phyloP scores from a whole-genome alignment of 92 coral and sea anemone species.

The Chrysogorgia sp. region DNA sequence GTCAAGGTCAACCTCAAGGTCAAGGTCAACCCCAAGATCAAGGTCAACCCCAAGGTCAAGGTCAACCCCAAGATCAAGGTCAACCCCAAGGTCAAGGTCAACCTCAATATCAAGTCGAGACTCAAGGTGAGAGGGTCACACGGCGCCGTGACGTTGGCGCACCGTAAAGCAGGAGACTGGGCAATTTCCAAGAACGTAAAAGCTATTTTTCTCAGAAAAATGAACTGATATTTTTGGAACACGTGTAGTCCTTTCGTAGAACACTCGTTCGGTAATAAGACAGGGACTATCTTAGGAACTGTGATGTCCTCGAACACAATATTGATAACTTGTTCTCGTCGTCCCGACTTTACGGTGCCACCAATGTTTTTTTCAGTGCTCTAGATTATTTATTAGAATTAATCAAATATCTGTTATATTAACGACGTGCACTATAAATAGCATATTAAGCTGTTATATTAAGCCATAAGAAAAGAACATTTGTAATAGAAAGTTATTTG shows the following conservation, averaged over 20 bases:
- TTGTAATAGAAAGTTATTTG: too few species aligned
- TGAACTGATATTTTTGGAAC: slow-evolving; percentile 10
- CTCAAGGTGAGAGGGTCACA: slow-evolving; percentile 16
- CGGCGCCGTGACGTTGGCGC: slow-evolving; percentile 34
- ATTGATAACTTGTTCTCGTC: not conserved
- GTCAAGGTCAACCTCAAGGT: not conserved
- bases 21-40: slow-evolving; percentile 14
- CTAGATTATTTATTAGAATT: not conserved
- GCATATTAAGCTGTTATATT: too few species aligned
- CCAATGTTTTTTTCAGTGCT: not conserved
- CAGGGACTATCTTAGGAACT: not conserved
- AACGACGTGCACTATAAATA: too few species aligned
- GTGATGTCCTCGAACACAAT: not conserved
- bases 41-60: slow-evolving; percentile 1
- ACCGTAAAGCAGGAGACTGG: slow-evolving; percentile 38
- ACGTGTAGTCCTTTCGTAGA: not conserved
- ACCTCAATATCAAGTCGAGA: not conserved
- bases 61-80: not conserved
- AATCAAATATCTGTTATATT: not conserved
- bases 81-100: not conserved
- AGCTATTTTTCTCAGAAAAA: slow-evolving; percentile 5
- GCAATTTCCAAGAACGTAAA: slow-evolving; percentile 7
- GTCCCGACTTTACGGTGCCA: slow-evolving; percentile 26
- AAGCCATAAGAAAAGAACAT: too few species aligned
- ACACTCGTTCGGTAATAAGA: not conserved